Evolutionary conservation across 2,113 vertebrate genomes (phyloP).

Genomic region (Sebastes schlegelii): DNA sequence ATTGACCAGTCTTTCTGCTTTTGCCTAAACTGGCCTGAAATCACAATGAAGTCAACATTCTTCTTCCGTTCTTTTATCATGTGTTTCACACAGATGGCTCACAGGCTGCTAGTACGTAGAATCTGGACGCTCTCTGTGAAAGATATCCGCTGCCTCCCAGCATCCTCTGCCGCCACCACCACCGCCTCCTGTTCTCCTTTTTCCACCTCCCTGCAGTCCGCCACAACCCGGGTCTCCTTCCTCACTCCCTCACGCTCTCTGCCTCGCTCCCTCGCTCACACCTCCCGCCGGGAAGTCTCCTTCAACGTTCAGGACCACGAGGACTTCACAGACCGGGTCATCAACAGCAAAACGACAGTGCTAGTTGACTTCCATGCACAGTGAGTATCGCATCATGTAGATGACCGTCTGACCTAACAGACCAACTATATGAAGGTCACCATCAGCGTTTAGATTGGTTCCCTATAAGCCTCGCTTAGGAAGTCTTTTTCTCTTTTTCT

Average conservation of each 20-base stretch:
- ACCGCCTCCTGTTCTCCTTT: slow-evolving; percentile 39
- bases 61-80: not conserved
- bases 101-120: slow-evolving; percentile 85
- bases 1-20: too few relatives aligned
- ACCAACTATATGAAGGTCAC: not conserved
- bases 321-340: slow-evolving; percentile 94
- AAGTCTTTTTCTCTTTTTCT: too few relatives aligned
- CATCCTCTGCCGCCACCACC: not conserved
- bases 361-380: slow-evolving; percentile 96
- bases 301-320: slow-evolving; percentile 94
- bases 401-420: not conserved
- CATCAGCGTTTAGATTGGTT: too few relatives aligned
- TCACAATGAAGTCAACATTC: not conserved
- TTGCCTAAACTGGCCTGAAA: not conserved
- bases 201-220: slow-evolving; percentile 54
- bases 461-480: too few relatives aligned
- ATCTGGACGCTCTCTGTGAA: slow-evolving; percentile 76
- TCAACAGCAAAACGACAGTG: slow-evolving; percentile 92
- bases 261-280: slow-evolving; percentile 50
- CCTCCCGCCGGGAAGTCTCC: slow-evolving; percentile 72
- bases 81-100: slow-evolving; percentile 89
- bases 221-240: slow-evolving; percentile 38
- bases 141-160: slow-evolving; percentile 62
- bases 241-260: slow-evolving; percentile 57
- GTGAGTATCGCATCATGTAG: slow-evolving; percentile 83